Evolutionary conservation across 2,888 invertebrate species (phyloP).

Genomic region (Athripsodes cinereus): DNA sequence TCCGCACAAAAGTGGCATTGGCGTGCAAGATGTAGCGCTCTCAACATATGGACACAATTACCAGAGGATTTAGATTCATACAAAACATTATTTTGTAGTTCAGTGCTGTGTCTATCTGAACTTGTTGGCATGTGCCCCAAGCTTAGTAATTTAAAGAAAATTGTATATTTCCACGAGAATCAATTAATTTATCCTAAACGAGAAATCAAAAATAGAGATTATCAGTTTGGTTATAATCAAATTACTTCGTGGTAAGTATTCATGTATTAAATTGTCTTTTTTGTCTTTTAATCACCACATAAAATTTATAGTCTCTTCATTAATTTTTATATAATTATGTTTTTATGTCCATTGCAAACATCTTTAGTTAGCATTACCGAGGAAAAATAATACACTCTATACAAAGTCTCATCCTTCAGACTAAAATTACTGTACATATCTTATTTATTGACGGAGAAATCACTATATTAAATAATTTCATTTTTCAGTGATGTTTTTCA

Average conservation of each 20-base stretch:
- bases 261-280: too few species aligned
- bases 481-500: too few species aligned
- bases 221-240: constrained; percentile 72
- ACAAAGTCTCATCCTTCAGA: too few species aligned
- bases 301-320: too few species aligned
- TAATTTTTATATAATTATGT: too few species aligned
- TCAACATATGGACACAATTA: constrained; percentile 56
- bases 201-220: constrained; percentile 60
- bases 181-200: constrained; percentile 66
- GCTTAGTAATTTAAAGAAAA: constrained; percentile 51
- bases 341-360: too few species aligned
- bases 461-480: too few species aligned
- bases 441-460: too few species aligned
- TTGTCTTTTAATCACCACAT: too few species aligned
- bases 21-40: constrained; percentile 62
- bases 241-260: constrained; percentile 57
- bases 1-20: constrained; percentile 74
- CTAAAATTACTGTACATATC: too few species aligned
- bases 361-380: too few species aligned
- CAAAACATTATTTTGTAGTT: constrained; percentile 59
- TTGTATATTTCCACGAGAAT: constrained; percentile 74
- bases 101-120: constrained; percentile 65
- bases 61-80: constrained; percentile 46
- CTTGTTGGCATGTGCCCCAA: constrained; percentile 61
- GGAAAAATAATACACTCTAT: too few species aligned